These are phyloP conservation scores for human DNA, from an alignment of 2,113 vertebrate genomes.

Conservation along the genomic window GRCh38 chr1:197637001-197637500, in stretches of 20 bases:
- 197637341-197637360: neutral
- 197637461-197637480: neutral
- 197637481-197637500: neutral
- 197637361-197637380: neutral
- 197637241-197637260: neutral
- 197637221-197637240: neutral
- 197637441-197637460: neutral
- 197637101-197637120: neutral
- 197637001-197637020: neutral
- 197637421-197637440: neutral
- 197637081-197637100: neutral
- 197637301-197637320: neutral
- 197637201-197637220: neutral
- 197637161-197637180: neutral
- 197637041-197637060: neutral
- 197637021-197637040: neutral
- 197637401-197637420: neutral
- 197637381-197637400: neutral
- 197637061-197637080: neutral
- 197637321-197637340: neutral
- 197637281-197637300: neutral
- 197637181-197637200: neutral
- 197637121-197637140: neutral
- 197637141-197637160: neutral
- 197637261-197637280: neutral